Evolutionary conservation across 2,888 invertebrate genomes (phyloP), one percentile per base, ranked within the genome.

Genomic region (Diarsia dahlii): DNA sequence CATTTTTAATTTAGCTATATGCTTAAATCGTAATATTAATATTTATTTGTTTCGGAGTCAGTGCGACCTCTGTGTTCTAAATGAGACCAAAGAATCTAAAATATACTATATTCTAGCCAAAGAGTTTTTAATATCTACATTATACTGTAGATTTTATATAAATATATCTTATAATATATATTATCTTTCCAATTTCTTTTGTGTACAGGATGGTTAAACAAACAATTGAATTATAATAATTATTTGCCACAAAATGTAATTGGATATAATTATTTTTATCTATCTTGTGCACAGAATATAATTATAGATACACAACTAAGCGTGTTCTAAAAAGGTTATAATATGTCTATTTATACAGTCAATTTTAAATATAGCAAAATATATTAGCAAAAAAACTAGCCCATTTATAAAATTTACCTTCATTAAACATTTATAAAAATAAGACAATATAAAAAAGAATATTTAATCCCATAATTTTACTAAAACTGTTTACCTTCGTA

Each of bases 81-180:
- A 68, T 65, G 87, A 89, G 89, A 90, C 89, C 90, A 91, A 91
- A 84, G 20, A 85, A 83, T 76, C 66, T 84, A 76, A 65, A 84
- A 79, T 34, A 60, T 68, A 71, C 67, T 68, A 23, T 66, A 82
- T 54, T 69, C 46, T 78, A 71, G 71, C 75, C 65, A 81, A 80
- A 83, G 64, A 12, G 12, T 75, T 76, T 86, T 54, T 76, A 63
- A 78, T 71, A 78, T 76, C 63, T 45, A 45, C 13, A 68, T 86
- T 82, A 80, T 91, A 91, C 90, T 90, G 90, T 91, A 90, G 90
- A 79, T 88, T 87, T 89, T 87, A 78, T 86, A 86, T 56, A 71
- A 76, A 18, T 60, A 71, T 77, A 50, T 52, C 39, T 63, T 54
- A 69, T 52, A 39, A 39, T 39, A 39, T 39, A 39, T 8, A 39